These are phyloP conservation scores for Dendrocopos noguchii DNA, from an alignment of 2,113 vertebrate genomes.

Conservation along the genomic window DNA sequence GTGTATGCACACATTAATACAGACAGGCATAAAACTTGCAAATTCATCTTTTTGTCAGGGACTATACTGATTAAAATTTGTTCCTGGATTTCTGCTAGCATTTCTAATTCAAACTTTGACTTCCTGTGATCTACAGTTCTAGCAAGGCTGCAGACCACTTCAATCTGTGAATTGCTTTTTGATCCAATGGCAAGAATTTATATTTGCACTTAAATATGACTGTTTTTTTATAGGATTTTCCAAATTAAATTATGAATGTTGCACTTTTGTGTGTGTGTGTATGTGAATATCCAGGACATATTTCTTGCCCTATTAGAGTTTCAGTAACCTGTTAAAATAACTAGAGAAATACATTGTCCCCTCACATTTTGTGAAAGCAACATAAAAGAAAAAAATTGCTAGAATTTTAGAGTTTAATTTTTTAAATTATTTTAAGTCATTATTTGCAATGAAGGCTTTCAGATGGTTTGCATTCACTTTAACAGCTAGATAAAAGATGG, in stretches of 20 bases:
- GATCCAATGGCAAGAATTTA: not conserved
- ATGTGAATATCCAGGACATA: not conserved
- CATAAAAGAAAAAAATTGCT: not conserved
- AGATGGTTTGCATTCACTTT: not conserved
- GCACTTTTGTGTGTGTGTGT: not conserved
- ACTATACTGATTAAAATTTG: not conserved
- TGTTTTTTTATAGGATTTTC: not conserved
- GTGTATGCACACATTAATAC: not conserved
- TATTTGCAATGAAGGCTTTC: constrained; percentile 7
- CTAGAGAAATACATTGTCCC: not conserved
- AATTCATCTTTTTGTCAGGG: not conserved
- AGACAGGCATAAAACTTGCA: not conserved
- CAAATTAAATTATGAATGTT: not conserved
- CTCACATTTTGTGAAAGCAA: not conserved
- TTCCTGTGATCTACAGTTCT: not conserved
- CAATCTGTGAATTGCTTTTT: not conserved
- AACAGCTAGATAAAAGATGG: constrained; percentile 2
- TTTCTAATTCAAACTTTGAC: not conserved
- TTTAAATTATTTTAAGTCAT: not conserved
- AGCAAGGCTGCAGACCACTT: not conserved
- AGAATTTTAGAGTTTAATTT: not conserved
- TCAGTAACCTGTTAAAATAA: not conserved
- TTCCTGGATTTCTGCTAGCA: not conserved
- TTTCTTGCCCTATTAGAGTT: not conserved
- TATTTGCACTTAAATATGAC: not conserved